Evolutionary conservation across 2,113 vertebrate genomes (phyloP).

Genomic region (Podiceps cristatus): DNA sequence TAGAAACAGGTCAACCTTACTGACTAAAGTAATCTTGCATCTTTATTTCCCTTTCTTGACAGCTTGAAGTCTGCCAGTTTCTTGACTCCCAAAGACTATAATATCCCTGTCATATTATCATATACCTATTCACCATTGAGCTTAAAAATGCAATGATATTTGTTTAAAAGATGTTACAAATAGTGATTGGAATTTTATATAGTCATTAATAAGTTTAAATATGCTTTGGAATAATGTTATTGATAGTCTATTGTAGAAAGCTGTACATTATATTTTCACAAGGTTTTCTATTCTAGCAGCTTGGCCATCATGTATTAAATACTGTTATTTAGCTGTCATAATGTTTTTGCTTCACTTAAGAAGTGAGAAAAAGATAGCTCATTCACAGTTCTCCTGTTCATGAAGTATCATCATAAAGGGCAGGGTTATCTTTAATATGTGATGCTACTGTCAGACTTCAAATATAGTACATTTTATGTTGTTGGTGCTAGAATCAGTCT

Average conservation of each 20-base stretch:
- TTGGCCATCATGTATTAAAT: conserved; percentile 12
- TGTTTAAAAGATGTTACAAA: neutral
- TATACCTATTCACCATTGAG: neutral
- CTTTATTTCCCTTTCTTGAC: neutral
- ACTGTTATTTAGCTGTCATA: conserved; percentile 16
- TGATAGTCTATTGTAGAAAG: neutral
- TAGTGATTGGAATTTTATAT: neutral
- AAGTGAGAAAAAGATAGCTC: conserved; percentile 6
- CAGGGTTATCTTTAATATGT: neutral
- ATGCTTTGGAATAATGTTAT: neutral
- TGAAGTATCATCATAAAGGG: neutral
- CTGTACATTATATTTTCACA: neutral
- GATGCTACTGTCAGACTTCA: neutral
- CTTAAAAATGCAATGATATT: neutral
- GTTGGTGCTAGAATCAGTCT: neutral
- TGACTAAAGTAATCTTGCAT: neutral
- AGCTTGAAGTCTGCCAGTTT: neutral
- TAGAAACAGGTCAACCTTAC: neutral
- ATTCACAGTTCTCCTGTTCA: neutral
- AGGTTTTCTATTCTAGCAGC: neutral
- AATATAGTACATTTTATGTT: neutral
- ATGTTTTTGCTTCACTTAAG: conserved; percentile 31
- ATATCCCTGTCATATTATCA: neutral
- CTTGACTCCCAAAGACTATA: neutral
- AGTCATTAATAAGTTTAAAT: neutral